These are phyloP conservation scores for Macropodus opercularis DNA, from an alignment of 2,797 vertebrate species.

Conservation along the genomic window DNA sequence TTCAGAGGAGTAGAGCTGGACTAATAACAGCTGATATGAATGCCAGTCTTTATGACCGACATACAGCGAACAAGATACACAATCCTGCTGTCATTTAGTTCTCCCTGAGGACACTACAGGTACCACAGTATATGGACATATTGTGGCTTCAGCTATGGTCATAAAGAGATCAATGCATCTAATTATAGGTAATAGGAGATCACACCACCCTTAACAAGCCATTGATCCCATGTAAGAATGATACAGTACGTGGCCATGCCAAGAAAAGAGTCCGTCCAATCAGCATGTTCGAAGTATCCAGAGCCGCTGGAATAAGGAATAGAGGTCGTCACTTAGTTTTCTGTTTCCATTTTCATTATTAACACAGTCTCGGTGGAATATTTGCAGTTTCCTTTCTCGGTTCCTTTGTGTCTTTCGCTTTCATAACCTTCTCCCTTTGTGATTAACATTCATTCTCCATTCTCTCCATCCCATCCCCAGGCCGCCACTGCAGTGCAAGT, in stretches of 20 bases:
- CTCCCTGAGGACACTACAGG: slow-evolving; percentile 33
- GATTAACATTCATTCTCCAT: slow-evolving; percentile 84
- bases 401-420: slow-evolving; percentile 52
- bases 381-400: slow-evolving; percentile 61
- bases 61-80: slow-evolving; percentile 34
- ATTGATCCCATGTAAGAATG: slow-evolving; percentile 66
- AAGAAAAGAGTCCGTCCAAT: slow-evolving; percentile 41
- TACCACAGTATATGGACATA: slow-evolving; percentile 34
- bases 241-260: slow-evolving; percentile 43
- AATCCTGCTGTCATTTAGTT: slow-evolving; percentile 39
- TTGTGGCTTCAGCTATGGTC: slow-evolving; percentile 56
- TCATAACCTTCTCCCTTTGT: slow-evolving; percentile 58
- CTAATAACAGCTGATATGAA: slow-evolving; percentile 15
- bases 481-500: slow-evolving; percentile 83
- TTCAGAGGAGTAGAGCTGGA: slow-evolving; percentile 36
- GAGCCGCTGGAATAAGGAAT: neutral
- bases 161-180: slow-evolving; percentile 65
- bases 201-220: slow-evolving; percentile 60
- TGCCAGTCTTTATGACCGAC: slow-evolving; percentile 40
- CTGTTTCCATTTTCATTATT: slow-evolving; percentile 1
- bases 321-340: neutral
- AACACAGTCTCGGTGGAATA: slow-evolving; percentile 63
- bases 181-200: slow-evolving; percentile 76
- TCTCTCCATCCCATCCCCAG: slow-evolving; percentile 83
- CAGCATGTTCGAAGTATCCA: slow-evolving; percentile 34